Conservation (phyloP, 2,888 invertebrate species). For the Euzetes globulus region DNA sequence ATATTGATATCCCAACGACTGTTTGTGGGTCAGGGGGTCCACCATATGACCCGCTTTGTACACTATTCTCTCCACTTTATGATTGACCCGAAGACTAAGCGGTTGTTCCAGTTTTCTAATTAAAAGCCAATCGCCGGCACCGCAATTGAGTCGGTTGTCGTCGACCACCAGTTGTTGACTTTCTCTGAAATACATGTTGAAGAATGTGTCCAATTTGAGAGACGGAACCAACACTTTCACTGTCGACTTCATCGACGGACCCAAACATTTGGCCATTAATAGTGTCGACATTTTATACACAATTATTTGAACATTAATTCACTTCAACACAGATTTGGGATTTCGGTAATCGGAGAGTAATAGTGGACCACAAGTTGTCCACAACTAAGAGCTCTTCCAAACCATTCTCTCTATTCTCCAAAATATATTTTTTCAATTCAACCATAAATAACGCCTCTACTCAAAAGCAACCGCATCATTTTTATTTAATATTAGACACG, state of each 20-base stretch:
- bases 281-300: background rate
- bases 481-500: no score
- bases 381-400: no score
- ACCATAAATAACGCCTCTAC: no score
- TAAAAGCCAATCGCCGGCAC: slow-evolving; percentile 38
- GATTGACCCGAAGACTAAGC: slow-evolving; percentile 33
- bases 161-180: slow-evolving; percentile 25
- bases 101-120: slow-evolving; percentile 33
- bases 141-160: slow-evolving; percentile 29
- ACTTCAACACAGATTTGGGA: no score
- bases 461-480: no score
- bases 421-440: no score
- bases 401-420: no score
- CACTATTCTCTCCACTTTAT: slow-evolving; percentile 36
- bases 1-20: slow-evolving; percentile 34
- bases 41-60: slow-evolving; percentile 37
- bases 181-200: slow-evolving; percentile 35
- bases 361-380: no score
- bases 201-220: slow-evolving; percentile 33
- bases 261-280: slow-evolving; percentile 30
- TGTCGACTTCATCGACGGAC: background rate
- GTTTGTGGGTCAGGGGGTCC: slow-evolving; percentile 37
- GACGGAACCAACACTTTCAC: slow-evolving; percentile 33
- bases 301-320: no score
- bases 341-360: no score